Conservation (phyloP, 2,113 vertebrate species). For the Micromys minutus region DNA sequence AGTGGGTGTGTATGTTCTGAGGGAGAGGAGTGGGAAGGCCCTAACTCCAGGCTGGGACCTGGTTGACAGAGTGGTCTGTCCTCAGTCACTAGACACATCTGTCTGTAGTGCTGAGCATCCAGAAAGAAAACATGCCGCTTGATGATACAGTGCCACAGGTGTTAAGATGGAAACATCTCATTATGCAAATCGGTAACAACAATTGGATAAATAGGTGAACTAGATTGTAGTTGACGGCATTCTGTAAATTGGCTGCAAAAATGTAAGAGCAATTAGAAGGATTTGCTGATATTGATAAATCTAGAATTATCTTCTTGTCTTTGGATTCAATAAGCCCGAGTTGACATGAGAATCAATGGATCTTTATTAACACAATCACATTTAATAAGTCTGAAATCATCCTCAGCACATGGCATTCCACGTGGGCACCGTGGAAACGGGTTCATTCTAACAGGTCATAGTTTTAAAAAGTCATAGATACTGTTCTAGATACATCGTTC, state of each 20-base stretch:
- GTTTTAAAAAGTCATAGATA: no score
- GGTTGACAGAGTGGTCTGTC: background rate
- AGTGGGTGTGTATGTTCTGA: background rate
- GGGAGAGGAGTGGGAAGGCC: accelerated
- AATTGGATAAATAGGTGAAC: slow-evolving; percentile 18
- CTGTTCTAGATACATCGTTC: no score
- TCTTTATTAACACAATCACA: no score
- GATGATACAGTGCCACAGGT: background rate
- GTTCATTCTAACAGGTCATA: no score
- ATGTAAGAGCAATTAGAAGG: background rate
- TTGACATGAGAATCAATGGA: slow-evolving; percentile 31
- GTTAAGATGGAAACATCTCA: background rate
- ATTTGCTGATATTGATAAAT: slow-evolving; percentile 35
- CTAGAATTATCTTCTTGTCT: slow-evolving; percentile 32
- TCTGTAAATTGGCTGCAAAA: slow-evolving; percentile 19
- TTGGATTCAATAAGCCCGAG: slow-evolving; percentile 27
- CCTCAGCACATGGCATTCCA: no score
- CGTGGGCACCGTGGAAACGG: no score
- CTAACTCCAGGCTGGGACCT: background rate
- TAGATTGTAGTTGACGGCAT: background rate
- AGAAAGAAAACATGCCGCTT: background rate
- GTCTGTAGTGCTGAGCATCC: background rate
- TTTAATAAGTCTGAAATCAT: no score
- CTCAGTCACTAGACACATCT: background rate
- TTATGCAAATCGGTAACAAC: background rate